A percentile compares a stretch with the other conserved stretches of the same genome.
These are phyloP conservation scores for Habroteleia sp. DNA, from an alignment of 2,888 invertebrate species.

Conservation along the genomic window DNA sequence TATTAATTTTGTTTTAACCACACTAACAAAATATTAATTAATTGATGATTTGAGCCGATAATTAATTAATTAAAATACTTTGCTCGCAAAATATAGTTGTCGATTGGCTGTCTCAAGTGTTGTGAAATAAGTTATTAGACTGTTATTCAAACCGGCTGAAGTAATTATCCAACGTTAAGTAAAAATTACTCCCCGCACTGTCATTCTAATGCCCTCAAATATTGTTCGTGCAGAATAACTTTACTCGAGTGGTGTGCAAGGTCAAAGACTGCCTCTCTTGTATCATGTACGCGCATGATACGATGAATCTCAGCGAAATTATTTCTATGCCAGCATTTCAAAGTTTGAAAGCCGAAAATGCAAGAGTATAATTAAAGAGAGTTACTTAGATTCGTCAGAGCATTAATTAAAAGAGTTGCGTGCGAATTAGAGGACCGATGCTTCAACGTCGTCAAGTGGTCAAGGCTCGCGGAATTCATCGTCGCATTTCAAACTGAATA, in stretches of 20 bases:
- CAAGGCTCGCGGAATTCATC: slow-evolving; percentile 27
- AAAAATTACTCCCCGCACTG: too few species aligned
- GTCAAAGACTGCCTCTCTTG: slow-evolving; percentile 20
- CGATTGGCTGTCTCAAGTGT: too few species aligned
- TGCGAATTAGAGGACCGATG: slow-evolving; percentile 38
- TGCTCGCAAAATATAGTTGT: too few species aligned
- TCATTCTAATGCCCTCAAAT: too few species aligned
- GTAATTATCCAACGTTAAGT: too few species aligned
- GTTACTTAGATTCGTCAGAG: slow-evolving; percentile 35
- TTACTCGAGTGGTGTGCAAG: slow-evolving; percentile 21
- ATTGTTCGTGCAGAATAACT: slow-evolving; percentile 13
- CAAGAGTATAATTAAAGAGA: slow-evolving; percentile 54
- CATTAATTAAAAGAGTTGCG: slow-evolving; percentile 57
- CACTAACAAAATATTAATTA: too few species aligned
- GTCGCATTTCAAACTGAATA: slow-evolving; percentile 16
- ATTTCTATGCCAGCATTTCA: slow-evolving; percentile 29
- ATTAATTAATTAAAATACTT: too few species aligned
- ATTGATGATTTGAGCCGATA: too few species aligned
- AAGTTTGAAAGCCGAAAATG: slow-evolving; percentile 50
- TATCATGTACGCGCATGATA: not conserved
- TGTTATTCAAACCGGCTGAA: too few species aligned
- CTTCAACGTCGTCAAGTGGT: slow-evolving; percentile 30
- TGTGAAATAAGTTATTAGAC: too few species aligned
- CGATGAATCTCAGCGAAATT: slow-evolving; percentile 29
- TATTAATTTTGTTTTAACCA: too few species aligned